These are phyloP conservation scores for Vidua macroura DNA, from an alignment of 2,113 vertebrate species.

Conservation along the genomic window DNA sequence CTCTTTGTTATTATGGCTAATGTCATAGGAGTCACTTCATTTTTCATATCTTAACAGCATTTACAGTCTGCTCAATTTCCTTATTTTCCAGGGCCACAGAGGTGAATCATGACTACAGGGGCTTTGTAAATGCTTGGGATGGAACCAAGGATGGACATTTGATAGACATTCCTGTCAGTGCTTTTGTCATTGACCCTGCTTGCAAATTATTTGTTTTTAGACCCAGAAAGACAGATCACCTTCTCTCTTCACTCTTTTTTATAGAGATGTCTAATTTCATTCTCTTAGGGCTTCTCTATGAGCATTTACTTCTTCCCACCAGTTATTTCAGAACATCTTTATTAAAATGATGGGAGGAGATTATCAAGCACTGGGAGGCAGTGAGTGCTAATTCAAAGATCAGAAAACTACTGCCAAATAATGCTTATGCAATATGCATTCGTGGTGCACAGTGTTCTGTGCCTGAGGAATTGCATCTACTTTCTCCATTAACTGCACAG, in stretches of 20 bases:
- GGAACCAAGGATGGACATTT: background rate
- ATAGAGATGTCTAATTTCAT: background rate
- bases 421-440: background rate
- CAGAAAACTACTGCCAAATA: background rate
- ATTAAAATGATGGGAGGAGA: background rate
- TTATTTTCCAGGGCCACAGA: background rate
- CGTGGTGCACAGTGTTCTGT: background rate
- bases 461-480: background rate
- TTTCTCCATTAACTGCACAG: background rate
- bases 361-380: background rate
- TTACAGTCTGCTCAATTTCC: background rate
- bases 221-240: background rate
- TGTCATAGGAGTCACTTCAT: background rate
- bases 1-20: background rate
- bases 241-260: background rate
- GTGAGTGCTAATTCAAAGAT: background rate
- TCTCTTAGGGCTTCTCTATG: background rate
- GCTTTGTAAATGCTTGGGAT: background rate
- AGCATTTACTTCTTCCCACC: background rate
- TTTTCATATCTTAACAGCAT: background rate
- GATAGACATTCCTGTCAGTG: background rate
- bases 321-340: background rate
- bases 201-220: background rate
- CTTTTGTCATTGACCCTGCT: background rate
- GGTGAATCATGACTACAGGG: background rate